phyloP scores from a whole-genome alignment of 2,113 vertebrate genomes.

The Myiopsitta monachus region DNA sequence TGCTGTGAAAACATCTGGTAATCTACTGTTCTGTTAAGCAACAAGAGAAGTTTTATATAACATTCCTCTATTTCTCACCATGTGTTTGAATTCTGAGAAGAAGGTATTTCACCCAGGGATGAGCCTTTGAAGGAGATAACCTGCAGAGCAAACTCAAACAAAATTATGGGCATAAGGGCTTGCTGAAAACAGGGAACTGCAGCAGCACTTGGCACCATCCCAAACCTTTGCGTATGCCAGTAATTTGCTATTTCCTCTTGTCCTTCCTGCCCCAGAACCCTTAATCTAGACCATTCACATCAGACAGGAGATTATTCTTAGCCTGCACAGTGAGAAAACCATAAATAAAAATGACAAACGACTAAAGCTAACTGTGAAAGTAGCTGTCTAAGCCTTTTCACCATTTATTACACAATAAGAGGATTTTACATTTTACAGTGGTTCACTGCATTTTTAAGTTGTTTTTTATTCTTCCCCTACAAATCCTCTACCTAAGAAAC shows the following conservation, averaged over 20 bases:
- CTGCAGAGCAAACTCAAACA: neutral
- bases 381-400: neutral
- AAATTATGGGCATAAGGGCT: neutral
- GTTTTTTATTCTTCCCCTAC: neutral
- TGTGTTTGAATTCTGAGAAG: neutral
- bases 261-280: conserved; percentile 62
- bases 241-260: conserved; percentile 61
- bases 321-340: neutral
- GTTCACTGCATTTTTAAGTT: neutral
- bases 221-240: conserved; percentile 54
- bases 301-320: neutral
- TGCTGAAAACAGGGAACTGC: neutral
- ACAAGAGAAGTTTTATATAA: neutral
- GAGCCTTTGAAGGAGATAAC: neutral
- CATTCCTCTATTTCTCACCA: neutral
- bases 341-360: neutral
- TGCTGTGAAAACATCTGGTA: neutral
- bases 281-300: conserved; percentile 74
- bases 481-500: neutral
- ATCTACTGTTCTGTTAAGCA: neutral
- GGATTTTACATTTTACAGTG: neutral
- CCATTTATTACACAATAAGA: neutral
- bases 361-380: neutral
- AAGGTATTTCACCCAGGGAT: neutral
- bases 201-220: neutral